Base-by-base conservation (phyloP, 2,888 invertebrate genomes). In the Hanleya hanleyi region DNA sequence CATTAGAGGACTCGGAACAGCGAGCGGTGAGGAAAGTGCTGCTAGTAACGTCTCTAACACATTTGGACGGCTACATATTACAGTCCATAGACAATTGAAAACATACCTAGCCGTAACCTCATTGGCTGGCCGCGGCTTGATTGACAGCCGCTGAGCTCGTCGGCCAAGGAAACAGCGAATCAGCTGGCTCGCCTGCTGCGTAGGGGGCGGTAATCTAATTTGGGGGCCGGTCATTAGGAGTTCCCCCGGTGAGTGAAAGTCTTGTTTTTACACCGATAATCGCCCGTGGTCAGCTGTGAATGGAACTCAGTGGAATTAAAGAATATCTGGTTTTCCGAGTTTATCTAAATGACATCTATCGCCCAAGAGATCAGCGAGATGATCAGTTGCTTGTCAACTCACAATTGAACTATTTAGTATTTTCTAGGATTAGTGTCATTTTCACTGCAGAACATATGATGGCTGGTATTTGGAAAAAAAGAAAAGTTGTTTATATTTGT, bases 151-250 rank as follows among this genome's bases (percentile, higher is more conserved):
- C 9, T 4, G 32, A 4, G 22, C 18, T 26, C 22, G 26, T 32
- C 32, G 26, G 32, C 57, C 57, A 57, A 57, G 26, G 22, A 57
- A 29, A 57, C 22, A 3, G 57, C 57, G 57, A 57, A 57, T 57
- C 57, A 57, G 57, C 22, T 15, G 29, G 57, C 57, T 57, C 57
- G 22, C 57, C 22, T 15, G 57, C 57, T 22, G 57, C 22, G 57
- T n/a, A 57, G 26, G 57, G 57, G 57, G 57, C 57, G 57, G 18
- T 22, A 57, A 57, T 57, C 57, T 57, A 57, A 57, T 57, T 7
- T 57, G 29, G 57, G 9, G 26, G 57, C 26, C 9, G 22, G 57
- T 57, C 57, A 57, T 57, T 26, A 57, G 12, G 18, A 18, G 26
- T 15, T 29, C 29, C 29, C 57, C 57, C 57, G 57, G 26, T 57